Percentiles rank a stretch among this genome's conserved stretches.
These are phyloP conservation scores for Zeus faber DNA, from an alignment of 2,113 vertebrate species.

Conservation along the genomic window DNA sequence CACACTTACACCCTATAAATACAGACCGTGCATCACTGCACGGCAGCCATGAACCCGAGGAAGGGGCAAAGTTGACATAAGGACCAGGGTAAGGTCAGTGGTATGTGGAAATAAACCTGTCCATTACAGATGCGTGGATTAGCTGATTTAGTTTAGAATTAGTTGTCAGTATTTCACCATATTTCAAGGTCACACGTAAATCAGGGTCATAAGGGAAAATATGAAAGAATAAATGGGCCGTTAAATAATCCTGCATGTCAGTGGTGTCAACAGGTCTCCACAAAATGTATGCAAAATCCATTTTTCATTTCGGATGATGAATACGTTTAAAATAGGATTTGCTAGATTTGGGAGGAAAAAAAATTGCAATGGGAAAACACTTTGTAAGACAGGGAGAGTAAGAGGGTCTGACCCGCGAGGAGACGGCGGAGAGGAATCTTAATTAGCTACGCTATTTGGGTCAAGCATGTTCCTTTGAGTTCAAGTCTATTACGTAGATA, in stretches of 20 bases:
- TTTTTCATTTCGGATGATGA: not conserved
- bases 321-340: not conserved
- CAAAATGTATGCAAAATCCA: conserved; percentile 27
- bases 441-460: conserved; percentile 62
- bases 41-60: conserved; percentile 32
- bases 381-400: conserved; percentile 13
- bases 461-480: conserved; percentile 61
- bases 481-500: conserved; percentile 24
- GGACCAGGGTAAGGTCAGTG: conserved; percentile 30
- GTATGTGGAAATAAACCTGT: not conserved
- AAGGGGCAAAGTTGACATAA: conserved; percentile 27
- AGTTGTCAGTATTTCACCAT: not conserved
- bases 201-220: not conserved
- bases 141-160: not conserved
- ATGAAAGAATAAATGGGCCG: not conserved
- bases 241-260: not conserved
- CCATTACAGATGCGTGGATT: not conserved
- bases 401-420: conserved; percentile 38
- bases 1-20: conserved; percentile 57
- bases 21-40: conserved; percentile 31
- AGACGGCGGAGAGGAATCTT: conserved; percentile 23
- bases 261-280: not conserved
- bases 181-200: conserved; percentile 16
- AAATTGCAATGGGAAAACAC: conserved; percentile 28
- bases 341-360: conserved; percentile 19